Evolutionary conservation across 2,797 vertebrate genomes (phyloP).

Genomic region (Sarcoramphus papa): DNA sequence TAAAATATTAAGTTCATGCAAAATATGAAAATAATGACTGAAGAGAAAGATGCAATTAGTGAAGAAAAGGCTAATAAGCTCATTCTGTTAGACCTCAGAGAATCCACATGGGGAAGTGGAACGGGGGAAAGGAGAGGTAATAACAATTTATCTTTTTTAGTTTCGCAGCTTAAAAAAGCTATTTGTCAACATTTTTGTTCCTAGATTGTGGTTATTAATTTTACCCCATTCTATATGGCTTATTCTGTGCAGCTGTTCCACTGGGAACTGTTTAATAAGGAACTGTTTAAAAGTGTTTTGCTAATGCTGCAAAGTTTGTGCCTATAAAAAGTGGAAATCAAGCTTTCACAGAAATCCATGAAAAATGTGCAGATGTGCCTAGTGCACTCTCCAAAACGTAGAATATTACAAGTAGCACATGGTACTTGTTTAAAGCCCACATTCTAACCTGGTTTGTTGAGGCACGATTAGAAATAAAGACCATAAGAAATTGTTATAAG

Average conservation of each 20-base stretch:
- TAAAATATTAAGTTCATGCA: not conserved
- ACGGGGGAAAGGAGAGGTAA: not conserved
- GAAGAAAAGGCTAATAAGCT: not conserved
- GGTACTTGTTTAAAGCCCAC: not conserved
- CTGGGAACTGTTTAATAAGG: not conserved
- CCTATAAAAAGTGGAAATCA: conserved; percentile 1
- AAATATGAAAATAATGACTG: not conserved
- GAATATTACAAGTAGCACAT: not conserved
- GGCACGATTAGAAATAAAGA: not conserved
- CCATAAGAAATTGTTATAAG: not conserved
- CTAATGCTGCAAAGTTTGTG: conserved; percentile 6
- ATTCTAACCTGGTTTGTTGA: not conserved
- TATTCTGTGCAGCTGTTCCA: conserved; percentile 29
- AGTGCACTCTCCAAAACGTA: not conserved
- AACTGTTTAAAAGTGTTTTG: conserved; percentile 1
- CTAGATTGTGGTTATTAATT: not conserved
- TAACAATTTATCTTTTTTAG: not conserved
- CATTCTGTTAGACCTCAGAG: not conserved
- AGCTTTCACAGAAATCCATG: not conserved
- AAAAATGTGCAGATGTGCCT: not conserved
- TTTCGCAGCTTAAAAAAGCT: not conserved
- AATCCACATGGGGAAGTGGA: not conserved
- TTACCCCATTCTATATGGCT: not conserved
- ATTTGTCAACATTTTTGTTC: not conserved
- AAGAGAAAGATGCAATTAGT: not conserved